phyloP scores from a whole-genome alignment of 35 echinoderm and acorn worm genomes.

The Amphiura filiformis region DNA sequence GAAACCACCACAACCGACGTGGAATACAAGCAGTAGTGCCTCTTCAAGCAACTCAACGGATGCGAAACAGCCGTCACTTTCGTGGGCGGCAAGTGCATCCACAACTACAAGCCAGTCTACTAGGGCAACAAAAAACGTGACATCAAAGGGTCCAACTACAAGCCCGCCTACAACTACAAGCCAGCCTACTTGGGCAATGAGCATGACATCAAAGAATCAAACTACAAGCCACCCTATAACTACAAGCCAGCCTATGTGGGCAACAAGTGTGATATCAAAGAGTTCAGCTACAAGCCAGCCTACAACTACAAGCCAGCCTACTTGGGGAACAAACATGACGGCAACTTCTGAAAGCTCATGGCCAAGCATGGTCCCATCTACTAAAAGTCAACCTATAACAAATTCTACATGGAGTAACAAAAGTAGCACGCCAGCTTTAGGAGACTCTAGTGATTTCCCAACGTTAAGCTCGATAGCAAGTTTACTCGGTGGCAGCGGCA shows the following conservation, averaged over 20 bases:
- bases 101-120: neutral
- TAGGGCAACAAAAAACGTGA: no score
- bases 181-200: no score
- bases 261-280: no score
- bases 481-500: slow-evolving; percentile 44
- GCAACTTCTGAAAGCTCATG: neutral
- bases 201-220: no score
- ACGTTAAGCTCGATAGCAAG: slow-evolving; percentile 90
- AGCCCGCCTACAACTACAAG: no score
- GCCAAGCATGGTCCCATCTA: neutral
- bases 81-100: neutral
- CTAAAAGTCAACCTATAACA: neutral
- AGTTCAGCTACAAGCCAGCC: no score
- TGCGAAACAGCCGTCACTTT: neutral
- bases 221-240: no score
- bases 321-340: no score
- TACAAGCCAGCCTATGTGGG: no score
- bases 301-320: no score
- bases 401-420: neutral
- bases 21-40: neutral
- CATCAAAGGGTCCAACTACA: no score
- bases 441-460: slow-evolving; percentile 59
- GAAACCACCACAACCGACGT: neutral
- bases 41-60: neutral
- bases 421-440: neutral